These are phyloP conservation scores for Elymnias hypermnestra DNA, from an alignment of 1,140 invertebrate genomes.

Conservation along the genomic window DNA sequence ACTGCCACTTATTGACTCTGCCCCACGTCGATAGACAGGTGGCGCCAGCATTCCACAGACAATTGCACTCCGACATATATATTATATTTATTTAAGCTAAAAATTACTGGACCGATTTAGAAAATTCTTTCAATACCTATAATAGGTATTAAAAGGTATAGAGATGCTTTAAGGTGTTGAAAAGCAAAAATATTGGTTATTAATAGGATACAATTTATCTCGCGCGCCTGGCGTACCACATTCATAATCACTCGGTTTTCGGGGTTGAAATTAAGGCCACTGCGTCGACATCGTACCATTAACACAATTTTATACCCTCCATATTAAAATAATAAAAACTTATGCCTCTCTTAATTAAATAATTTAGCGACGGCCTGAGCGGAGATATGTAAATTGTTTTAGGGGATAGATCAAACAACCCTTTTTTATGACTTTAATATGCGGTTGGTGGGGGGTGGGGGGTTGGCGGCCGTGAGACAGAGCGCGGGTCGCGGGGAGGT, in stretches of 20 bases:
- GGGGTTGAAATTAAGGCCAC: conserved; percentile 47
- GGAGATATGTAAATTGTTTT: conserved; percentile 77
- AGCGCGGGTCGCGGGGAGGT: conserved; percentile 40
- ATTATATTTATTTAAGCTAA: no score
- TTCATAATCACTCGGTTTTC: conserved; percentile 38
- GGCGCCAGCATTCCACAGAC: no score
- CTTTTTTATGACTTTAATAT: conserved; percentile 78
- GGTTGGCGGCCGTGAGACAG: conserved; percentile 36
- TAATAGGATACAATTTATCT: no score
- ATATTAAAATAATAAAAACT: conserved; percentile 77
- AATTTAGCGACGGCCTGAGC: conserved; percentile 72
- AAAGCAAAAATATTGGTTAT: no score
- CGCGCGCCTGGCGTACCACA: no score
- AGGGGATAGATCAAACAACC: conserved; percentile 77
- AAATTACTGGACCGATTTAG: no score
- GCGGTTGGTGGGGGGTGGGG: conserved; percentile 48
- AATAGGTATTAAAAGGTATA: no score
- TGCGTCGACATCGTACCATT: conserved; percentile 56
- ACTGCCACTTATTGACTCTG: no score
- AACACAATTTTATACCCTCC: conserved; percentile 72
- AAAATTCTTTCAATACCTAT: no score
- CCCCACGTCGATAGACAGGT: no score
- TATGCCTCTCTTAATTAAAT: conserved; percentile 78
- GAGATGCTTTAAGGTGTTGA: no score
- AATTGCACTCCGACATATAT: no score